Evolutionary conservation across 2,797 vertebrate genomes (phyloP), one percentile per base, ranked within the genome.

Genomic region (Mormyrops boulengeri): DNA sequence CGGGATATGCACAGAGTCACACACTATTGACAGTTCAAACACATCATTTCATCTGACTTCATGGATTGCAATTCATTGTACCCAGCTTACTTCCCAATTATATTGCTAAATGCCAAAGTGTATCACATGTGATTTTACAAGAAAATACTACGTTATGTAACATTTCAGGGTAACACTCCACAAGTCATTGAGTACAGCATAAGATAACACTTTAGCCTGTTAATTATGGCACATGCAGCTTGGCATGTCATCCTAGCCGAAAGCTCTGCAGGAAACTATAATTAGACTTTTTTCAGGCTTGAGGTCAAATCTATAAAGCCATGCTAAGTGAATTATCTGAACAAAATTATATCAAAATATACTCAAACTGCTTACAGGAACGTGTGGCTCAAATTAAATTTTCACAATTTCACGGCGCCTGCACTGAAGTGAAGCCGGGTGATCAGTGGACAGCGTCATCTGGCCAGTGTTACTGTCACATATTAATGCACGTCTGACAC

Each of bases 231-330:
- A 57, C 49, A 55, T n/a, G 85, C 17, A 41, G 30, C 30, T 87
- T 89, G 47, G 47, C 34, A 85, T 50, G 49, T 47, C n/a, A 52
- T 77, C 60, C 41, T 44, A 30, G 50, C 66, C 49, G 4, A 77
- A 80, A 62, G 85, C 62, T 88, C 22, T 38, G 57, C 38, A 73
- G 85, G 52, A 89, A 87, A 80, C 30, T 80, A 22, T 89, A 89
- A 89, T 89, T 89, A 87, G 85, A 88, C 26, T 86, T 89, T 86
- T 38, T 73, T 89, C 77, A 89, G 85, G 6, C 60, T 87, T 55
- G 85, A 87, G 73, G 66, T 87, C 89, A 80, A 38, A 80, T 73
- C 50, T 80, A 88, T 89, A 73, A 89, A 87, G 53, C 44, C 30
- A 22, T 88, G 12, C 55, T 38, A 89, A 87, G 87, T 89, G 86